phyloP scores from a whole-genome alignment of 2,113 vertebrate species.

The Tichodroma muraria region DNA sequence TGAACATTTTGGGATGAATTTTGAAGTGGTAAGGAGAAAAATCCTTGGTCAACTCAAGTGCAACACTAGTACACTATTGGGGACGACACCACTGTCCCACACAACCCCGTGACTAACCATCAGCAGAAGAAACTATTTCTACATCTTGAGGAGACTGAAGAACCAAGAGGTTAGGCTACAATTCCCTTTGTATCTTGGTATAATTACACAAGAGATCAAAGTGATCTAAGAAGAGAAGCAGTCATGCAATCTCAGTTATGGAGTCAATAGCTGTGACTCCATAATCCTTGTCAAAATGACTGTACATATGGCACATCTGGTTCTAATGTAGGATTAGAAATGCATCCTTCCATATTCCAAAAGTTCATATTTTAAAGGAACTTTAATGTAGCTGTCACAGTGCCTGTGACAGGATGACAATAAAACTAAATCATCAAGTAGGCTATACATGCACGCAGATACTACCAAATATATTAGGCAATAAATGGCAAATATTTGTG shows the following conservation, averaged over 20 bases:
- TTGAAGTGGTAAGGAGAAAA: not conserved
- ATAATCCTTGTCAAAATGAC: slow-evolving; percentile 29
- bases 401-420: not conserved
- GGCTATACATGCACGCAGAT: not conserved
- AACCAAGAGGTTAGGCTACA: not conserved
- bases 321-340: slow-evolving; percentile 31
- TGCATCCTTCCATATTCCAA: not conserved
- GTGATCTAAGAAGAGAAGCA: not conserved
- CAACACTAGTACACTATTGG: not conserved
- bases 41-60: not conserved
- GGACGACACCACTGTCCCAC: not conserved
- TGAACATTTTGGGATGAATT: not conserved
- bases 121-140: not conserved
- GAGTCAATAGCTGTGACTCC: slow-evolving; percentile 35
- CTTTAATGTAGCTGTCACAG: not conserved
- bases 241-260: not conserved
- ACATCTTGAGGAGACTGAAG: not conserved
- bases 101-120: not conserved
- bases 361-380: slow-evolving; percentile 38
- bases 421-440: not conserved
- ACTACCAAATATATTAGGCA: not conserved
- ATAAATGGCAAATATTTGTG: not conserved
- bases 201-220: slow-evolving; percentile 28
- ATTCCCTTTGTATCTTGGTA: not conserved
- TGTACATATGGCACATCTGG: slow-evolving; percentile 38